Conservation (phyloP, 1,140 invertebrate species). For the Drosophila auraria region DNA sequence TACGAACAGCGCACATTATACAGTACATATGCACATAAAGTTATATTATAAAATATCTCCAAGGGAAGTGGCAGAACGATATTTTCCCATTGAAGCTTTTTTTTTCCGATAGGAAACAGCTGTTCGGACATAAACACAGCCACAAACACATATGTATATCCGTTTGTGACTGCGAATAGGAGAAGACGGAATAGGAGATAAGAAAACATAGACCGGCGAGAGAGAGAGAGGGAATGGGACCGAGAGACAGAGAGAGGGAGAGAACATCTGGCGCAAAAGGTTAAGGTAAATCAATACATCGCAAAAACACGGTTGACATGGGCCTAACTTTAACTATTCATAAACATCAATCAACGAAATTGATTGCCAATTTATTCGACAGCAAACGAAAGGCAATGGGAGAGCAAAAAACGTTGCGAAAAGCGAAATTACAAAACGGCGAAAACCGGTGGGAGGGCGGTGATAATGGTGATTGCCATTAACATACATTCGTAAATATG, state of each 20-base stretch:
- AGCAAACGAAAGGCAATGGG: not conserved
- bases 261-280: constrained; percentile 32
- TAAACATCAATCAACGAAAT: constrained; percentile 9
- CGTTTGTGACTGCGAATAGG: constrained; percentile 6
- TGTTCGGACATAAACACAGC: constrained; percentile 68
- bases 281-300: constrained; percentile 62
- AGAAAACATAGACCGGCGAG: constrained; percentile 51
- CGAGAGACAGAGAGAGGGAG: not conserved
- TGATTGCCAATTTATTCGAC: constrained; percentile 32
- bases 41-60: not conserved
- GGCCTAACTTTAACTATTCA: constrained; percentile 8
- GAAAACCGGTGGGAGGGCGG: constrained; percentile 10
- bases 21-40: too few relatives aligned
- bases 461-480: constrained; percentile 47
- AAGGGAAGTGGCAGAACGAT: not conserved
- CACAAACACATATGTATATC: not conserved
- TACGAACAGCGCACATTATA: not conserved
- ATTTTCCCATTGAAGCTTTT: constrained; percentile 21
- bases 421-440: constrained; percentile 14
- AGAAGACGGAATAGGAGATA: constrained; percentile 29
- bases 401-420: constrained; percentile 7
- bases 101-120: constrained; percentile 62
- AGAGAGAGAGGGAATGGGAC: constrained; percentile 5
- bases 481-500: constrained; percentile 34
- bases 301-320: not conserved